These are phyloP conservation scores for Megathymus violae DNA, from an alignment of 1,140 invertebrate genomes.

Conservation along the genomic window DNA sequence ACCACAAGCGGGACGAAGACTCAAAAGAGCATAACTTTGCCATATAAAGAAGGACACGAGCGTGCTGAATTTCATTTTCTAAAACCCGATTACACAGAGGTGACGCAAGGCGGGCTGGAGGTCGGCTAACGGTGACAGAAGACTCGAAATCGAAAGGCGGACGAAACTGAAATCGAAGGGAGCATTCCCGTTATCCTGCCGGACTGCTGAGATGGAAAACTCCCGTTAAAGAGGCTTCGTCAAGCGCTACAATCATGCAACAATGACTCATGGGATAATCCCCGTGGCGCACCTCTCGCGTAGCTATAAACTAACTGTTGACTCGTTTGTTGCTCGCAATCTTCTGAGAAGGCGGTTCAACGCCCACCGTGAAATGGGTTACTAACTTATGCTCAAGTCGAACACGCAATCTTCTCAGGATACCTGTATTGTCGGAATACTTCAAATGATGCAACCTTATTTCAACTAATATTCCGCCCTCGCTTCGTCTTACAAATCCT, in stretches of 20 bases:
- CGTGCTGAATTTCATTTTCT: slow-evolving; percentile 81
- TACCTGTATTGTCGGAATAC: too few relatives aligned
- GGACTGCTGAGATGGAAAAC: slow-evolving; percentile 72
- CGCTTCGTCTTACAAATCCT: too few relatives aligned
- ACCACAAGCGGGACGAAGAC: slow-evolving; percentile 48
- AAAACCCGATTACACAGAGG: slow-evolving; percentile 77
- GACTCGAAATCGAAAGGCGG: slow-evolving; percentile 77
- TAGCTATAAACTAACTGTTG: slow-evolving; percentile 15
- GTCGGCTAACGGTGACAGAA: slow-evolving; percentile 71
- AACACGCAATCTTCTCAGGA: slow-evolving; percentile 10
- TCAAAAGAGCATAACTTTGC: slow-evolving; percentile 62
- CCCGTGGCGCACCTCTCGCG: slow-evolving; percentile 9
- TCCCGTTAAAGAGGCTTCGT: slow-evolving; percentile 64
- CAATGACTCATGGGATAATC: slow-evolving; percentile 44
- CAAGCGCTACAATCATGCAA: slow-evolving; percentile 44
- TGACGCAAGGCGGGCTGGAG: slow-evolving; percentile 67
- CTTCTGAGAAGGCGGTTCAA: slow-evolving; percentile 9
- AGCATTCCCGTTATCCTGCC: slow-evolving; percentile 75
- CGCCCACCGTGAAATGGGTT: slow-evolving; percentile 14
- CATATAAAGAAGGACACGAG: slow-evolving; percentile 75
- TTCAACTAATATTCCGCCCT: too few relatives aligned
- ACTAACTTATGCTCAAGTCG: slow-evolving; percentile 14
- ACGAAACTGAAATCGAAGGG: slow-evolving; percentile 80
- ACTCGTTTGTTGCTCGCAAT: slow-evolving; percentile 17
- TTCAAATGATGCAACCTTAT: too few relatives aligned